Evolutionary conservation across 2,113 vertebrate genomes (phyloP), one percentile per base, ranked within the genome.

Genomic region (Patagioenas fasciata): DNA sequence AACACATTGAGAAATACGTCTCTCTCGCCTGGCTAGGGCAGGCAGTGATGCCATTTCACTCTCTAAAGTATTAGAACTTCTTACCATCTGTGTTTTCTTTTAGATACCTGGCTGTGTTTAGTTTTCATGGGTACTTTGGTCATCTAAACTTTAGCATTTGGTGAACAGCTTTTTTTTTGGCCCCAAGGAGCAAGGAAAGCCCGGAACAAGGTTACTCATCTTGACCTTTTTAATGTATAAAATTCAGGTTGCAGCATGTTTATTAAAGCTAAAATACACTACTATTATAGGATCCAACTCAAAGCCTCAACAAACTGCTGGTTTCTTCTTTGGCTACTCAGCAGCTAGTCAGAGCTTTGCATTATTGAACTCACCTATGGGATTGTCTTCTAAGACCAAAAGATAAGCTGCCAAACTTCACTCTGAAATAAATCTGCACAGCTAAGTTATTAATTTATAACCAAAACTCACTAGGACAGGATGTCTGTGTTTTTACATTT

Each of bases 21-120:
- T 1, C 40, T n/a, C 38, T 54, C 0, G 1, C n/a, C 42, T 17
- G 10, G 38, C 51, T 36, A 15, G 31, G 24, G 47, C 40, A 48
- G 21, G n/a, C 53, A 80, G 18, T 2, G 36, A 48, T 29, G 10
- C 20, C 28, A 58, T 31, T 44, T 72, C 38, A 7, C 38, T 64
- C 29, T 32, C 7, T 31, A 19, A 67, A 11, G 25, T 12, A 40
- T 53, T 31, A 58, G 20, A 80, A 19, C 34, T 20, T 54, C 48
- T 38, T 32, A 26, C 40, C 3, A 1, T 4, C 9, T 34, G 5
- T 19, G 19, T 64, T 83, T 64, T 26, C 38, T 80, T 26, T 61
- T 34, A 44, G 18, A 36, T 40, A 61, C 26, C 5, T 1, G 5
- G 5, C 24, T 79, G 5, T 47, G 23, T 47, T 66, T 38, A 24